A percentile compares a stretch with the other conserved stretches of the same genome.
These are phyloP conservation scores for Vespertilio murinus DNA, from an alignment of 2,797 vertebrate species.

Conservation along the genomic window DNA sequence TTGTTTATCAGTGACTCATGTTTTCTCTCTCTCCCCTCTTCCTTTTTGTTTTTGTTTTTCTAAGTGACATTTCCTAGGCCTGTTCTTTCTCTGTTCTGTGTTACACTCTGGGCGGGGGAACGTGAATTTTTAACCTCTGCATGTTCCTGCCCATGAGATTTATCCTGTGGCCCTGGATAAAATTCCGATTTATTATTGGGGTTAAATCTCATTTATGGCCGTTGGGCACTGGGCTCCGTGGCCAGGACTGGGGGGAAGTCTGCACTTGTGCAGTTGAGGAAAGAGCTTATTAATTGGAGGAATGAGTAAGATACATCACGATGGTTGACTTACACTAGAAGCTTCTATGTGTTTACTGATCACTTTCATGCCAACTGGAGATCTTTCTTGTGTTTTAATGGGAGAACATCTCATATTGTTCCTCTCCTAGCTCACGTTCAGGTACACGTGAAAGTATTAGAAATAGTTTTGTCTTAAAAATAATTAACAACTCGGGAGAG, in stretches of 20 bases:
- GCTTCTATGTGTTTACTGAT: background rate
- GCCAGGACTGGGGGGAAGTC: background rate
- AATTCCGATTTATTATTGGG: conserved; percentile 11
- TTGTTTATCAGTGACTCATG: background rate
- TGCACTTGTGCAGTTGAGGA: background rate
- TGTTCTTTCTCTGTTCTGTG: background rate
- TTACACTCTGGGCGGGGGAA: background rate
- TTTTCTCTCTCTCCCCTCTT: background rate
- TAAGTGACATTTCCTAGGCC: background rate
- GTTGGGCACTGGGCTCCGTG: background rate
- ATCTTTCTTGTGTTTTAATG: background rate
- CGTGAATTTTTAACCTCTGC: background rate
- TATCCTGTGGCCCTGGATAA: conserved; percentile 4
- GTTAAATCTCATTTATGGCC: background rate
- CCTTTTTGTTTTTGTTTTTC: background rate
- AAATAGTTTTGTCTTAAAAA: background rate
- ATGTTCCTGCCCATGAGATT: conserved; percentile 17
- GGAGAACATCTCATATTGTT: background rate
- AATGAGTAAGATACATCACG: background rate
- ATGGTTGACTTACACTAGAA: background rate
- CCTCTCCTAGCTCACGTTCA: background rate
- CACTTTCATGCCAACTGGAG: background rate
- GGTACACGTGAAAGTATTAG: background rate
- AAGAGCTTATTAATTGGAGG: conserved; percentile 7
- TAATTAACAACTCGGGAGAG: background rate